phyloP scores from a whole-genome alignment of 2,888 invertebrate genomes.

The Lasius fuliginosus region DNA sequence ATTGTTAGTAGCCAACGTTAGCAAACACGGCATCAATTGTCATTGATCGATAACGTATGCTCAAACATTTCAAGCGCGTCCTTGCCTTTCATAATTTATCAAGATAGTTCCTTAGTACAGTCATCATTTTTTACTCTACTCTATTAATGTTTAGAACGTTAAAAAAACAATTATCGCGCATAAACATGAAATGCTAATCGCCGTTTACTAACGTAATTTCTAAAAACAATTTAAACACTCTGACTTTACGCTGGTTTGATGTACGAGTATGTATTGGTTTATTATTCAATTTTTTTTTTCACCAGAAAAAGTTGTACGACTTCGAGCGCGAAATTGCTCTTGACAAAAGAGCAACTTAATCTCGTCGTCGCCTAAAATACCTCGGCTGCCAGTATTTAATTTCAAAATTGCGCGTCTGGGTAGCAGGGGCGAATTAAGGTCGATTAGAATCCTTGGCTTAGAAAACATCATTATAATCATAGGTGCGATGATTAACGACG shows the following conservation, averaged over 20 bases:
- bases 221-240: background rate
- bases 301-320: background rate
- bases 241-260: background rate
- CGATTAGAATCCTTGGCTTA: background rate
- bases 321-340: background rate
- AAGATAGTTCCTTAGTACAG: background rate
- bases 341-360: conserved; percentile 3
- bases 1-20: background rate
- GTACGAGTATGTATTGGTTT: background rate
- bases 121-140: background rate
- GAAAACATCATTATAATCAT: background rate
- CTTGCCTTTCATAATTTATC: background rate
- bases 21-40: conserved; percentile 11
- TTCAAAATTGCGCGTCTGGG: background rate
- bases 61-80: conserved; percentile 13
- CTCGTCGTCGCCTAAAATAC: conserved; percentile 4
- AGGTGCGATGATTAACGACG: background rate
- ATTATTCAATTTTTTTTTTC: background rate
- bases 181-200: background rate
- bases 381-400: conserved; percentile 22
- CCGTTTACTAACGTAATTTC: background rate
- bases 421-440: background rate
- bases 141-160: background rate
- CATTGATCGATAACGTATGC: conserved; percentile 34
- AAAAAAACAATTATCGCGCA: background rate